Percentiles rank a stretch among this genome's conserved stretches.
Evolutionary conservation across 92 coral and sea anemone species (phyloP).

Genomic region (Pocillopora meandrina): DNA sequence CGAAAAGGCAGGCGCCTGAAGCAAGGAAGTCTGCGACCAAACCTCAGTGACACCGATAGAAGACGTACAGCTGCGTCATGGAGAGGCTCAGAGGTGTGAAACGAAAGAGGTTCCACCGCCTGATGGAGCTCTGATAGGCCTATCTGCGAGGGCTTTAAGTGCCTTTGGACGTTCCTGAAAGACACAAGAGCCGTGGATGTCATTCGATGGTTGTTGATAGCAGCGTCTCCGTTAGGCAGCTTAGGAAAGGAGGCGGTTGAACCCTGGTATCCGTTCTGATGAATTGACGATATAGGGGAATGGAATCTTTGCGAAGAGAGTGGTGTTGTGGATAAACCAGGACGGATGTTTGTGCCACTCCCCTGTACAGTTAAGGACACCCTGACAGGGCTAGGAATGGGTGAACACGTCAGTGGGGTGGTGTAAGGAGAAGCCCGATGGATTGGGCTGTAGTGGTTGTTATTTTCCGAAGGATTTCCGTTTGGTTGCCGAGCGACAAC

Average conservation of each 20-base stretch:
- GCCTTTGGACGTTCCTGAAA: slow-evolving; percentile 22
- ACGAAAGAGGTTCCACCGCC: slow-evolving; percentile 76
- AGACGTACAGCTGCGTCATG: slow-evolving; percentile 81
- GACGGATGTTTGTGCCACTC: slow-evolving; percentile 11
- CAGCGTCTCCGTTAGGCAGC: slow-evolving; percentile 10
- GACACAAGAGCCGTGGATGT: slow-evolving; percentile 26
- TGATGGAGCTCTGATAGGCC: slow-evolving; percentile 59
- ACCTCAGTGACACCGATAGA: slow-evolving; percentile 76
- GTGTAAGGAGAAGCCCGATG: slow-evolving; percentile 3
- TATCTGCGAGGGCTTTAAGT: slow-evolving; percentile 15
- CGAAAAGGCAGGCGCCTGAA: slow-evolving; percentile 87
- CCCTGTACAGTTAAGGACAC: slow-evolving; percentile 12
- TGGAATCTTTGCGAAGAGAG: slow-evolving; percentile 31
- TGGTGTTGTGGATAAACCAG: slow-evolving; percentile 1
- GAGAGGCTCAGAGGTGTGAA: slow-evolving; percentile 74
- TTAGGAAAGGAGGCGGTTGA: slow-evolving; percentile 4
- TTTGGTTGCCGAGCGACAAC: slow-evolving; percentile 1
- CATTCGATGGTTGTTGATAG: slow-evolving; percentile 18
- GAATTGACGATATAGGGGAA: slow-evolving; percentile 15
- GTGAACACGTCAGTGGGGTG: slow-evolving; percentile 22
- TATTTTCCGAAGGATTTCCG: neutral
- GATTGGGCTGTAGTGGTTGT: slow-evolving; percentile 1
- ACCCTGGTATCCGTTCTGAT: slow-evolving; percentile 33
- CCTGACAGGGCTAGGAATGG: slow-evolving; percentile 16
- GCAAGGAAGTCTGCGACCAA: slow-evolving; percentile 89